phyloP scores from a whole-genome alignment of 2,113 vertebrate genomes.

The Morone saxatilis region DNA sequence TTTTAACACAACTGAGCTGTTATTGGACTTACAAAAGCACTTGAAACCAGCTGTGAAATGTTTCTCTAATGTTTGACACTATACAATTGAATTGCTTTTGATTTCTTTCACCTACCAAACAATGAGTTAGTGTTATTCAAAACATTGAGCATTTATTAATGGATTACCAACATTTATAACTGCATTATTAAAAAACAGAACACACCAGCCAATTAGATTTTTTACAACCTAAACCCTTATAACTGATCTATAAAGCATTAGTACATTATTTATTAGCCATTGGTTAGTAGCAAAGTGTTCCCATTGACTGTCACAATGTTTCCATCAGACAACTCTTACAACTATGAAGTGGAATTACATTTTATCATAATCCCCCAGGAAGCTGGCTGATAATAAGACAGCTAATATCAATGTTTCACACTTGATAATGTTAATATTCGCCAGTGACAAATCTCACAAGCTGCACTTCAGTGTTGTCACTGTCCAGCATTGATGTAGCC shows the following conservation, averaged over 20 bases:
- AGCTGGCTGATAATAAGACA: not conserved
- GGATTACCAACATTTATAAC: not conserved
- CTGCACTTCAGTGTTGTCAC: not conserved
- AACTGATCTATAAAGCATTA: not conserved
- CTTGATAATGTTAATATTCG: slow-evolving; percentile 3
- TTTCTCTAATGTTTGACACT: not conserved
- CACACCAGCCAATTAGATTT: too few species aligned
- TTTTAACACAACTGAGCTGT: not conserved
- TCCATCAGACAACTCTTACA: not conserved
- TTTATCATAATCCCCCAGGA: not conserved
- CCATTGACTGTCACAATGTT: not conserved
- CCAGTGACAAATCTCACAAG: not conserved
- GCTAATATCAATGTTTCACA: not conserved
- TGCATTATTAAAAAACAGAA: not conserved
- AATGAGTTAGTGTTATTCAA: not conserved
- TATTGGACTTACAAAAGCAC: not conserved
- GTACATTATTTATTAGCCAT: not conserved
- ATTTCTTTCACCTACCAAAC: not conserved
- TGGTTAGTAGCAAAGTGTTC: too few species aligned
- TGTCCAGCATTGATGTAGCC: slow-evolving; percentile 8
- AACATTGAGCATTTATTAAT: not conserved
- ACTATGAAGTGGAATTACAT: not conserved
- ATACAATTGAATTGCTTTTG: not conserved
- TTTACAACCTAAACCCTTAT: not conserved
- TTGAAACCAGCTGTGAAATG: not conserved